Evolutionary conservation across 1,140 invertebrate genomes (phyloP), one percentile per base, ranked within the genome.

Genomic region (Heliconius congener): DNA sequence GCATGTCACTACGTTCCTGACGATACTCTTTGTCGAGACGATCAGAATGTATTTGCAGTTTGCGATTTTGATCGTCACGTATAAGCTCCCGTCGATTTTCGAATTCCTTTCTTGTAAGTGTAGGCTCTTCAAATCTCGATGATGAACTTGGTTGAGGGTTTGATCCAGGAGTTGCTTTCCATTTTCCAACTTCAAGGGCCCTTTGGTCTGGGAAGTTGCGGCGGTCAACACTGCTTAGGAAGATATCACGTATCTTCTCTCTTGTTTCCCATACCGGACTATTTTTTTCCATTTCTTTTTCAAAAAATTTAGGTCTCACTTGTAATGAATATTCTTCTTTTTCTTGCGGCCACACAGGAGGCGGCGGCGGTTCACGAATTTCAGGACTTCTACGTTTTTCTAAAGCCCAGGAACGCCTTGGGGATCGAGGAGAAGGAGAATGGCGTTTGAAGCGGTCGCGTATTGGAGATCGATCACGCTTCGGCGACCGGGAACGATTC

Each of bases 381-480:
- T 89, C 87, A 11, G 91, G 91, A 75, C 91, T 93, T 37, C 87
- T 85, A 19, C 90, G 87, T 80, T 93, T 93, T 60, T 93, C 93
- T 3, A 91, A 74, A 2, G 90, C 91, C 93, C 93, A 94, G 0
- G 91, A 91, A 4, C 91, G 90, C 9, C 91, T 83, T 37, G 91
- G 91, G 0, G 93, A 93, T 6, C 83, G 81, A 0, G 90, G 88
- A 3, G 90, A 90, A 0, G 88, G 93, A 1, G 93, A 93, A 78
- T 91, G 83, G 11, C 88, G 85, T 74, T 81, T 87, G 52, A 83
- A 89, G n/a, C 88, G 86, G 82, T 92, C 90, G 66, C 85, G 83
- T 6, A 87, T 11, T 4, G 90, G 91, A 23, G 90, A 92, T 16
- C 89, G 85, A 39, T 93, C 91, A 27, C 91, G 85, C 72, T 86